Percentiles rank a stretch among this genome's conserved stretches.
Conservation (phyloP, 2,113 vertebrate genomes). For the Mesembrinibis cayennensis region DNA sequence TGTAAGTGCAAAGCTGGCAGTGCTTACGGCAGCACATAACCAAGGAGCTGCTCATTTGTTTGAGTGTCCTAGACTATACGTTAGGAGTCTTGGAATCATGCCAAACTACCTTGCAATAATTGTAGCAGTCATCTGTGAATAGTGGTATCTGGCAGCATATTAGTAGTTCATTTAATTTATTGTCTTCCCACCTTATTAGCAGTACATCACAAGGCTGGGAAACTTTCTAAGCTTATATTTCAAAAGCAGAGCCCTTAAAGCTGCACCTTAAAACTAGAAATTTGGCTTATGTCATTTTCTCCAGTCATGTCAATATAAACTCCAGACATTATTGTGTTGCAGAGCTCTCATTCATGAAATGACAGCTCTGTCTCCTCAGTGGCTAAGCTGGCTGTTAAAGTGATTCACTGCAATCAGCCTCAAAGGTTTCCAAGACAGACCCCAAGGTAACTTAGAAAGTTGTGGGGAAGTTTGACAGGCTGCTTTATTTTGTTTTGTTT, state of each 20-base stretch:
- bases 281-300: not conserved
- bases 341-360: not conserved
- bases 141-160: slow-evolving; percentile 15
- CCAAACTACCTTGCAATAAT: slow-evolving; percentile 39
- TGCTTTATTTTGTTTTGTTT: slow-evolving; percentile 17
- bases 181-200: slow-evolving; percentile 46
- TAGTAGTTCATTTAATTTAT: slow-evolving; percentile 40
- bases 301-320: not conserved
- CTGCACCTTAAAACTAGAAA: not conserved
- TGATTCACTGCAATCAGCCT: not conserved
- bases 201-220: slow-evolving; percentile 37
- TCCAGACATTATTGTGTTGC: not conserved
- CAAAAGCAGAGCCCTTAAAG: slow-evolving; percentile 3
- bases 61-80: not conserved
- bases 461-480: slow-evolving; percentile 18
- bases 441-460: slow-evolving; percentile 14
- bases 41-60: slow-evolving; percentile 14
- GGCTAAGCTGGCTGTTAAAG: slow-evolving; percentile 10
- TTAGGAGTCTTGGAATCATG: not conserved
- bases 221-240: slow-evolving; percentile 39
- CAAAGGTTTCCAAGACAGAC: slow-evolving; percentile 14
- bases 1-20: not conserved
- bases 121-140: slow-evolving; percentile 51
- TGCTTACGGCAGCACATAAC: not conserved
- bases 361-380: not conserved